Evolutionary conservation across 2,113 vertebrate species (phyloP), one percentile per base, ranked within the genome.

Genomic region (Labrus mixtus): DNA sequence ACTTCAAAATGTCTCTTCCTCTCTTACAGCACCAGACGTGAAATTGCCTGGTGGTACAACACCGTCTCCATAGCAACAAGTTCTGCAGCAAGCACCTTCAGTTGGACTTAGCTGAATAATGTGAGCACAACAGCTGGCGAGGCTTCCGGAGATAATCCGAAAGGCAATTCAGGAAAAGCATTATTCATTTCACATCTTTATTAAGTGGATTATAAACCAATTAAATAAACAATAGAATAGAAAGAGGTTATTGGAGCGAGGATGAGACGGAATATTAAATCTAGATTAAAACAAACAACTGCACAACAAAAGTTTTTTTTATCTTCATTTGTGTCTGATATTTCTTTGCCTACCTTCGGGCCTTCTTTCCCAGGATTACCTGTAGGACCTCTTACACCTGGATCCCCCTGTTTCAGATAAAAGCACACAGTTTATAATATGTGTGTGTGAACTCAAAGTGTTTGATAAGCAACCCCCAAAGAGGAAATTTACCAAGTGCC

Each of bases 351-450:
- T 94, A 98, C 98, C 94, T 99, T 99, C 70, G 96, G 96, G 39
- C 98, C 98, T 84, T 99, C 98, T 93, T 96, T 97, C 8, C 98
- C 98, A 56, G 97, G 97, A 73, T 96, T 94, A 80, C 97, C 98
- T 76, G 95, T 93, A 51, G 97, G 96, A 68, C 98, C 98, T 87
- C 96, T 94, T 16, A 93, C 92, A 29, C 97, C 97, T 57, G 92
- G 92, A 87, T 98, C 96, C 13, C 96, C 97, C 97, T 98, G 78
- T 62, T 63, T 15, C n/a, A 9, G 19, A n/a, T 45, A 10, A n/a
- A n/a, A n/a, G 17, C 19, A 20, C 48, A 51, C 48, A 51, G 19
- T 8, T 9, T 15, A 48, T 17, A 48, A n/a, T 3, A 8, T 17
- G 6, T 39, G 37, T 10, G 1, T 39, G 7, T 51, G 20, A 48